Base-by-base conservation (phyloP, 2,888 invertebrate genomes). In the Parasteatoda lunata region DNA sequence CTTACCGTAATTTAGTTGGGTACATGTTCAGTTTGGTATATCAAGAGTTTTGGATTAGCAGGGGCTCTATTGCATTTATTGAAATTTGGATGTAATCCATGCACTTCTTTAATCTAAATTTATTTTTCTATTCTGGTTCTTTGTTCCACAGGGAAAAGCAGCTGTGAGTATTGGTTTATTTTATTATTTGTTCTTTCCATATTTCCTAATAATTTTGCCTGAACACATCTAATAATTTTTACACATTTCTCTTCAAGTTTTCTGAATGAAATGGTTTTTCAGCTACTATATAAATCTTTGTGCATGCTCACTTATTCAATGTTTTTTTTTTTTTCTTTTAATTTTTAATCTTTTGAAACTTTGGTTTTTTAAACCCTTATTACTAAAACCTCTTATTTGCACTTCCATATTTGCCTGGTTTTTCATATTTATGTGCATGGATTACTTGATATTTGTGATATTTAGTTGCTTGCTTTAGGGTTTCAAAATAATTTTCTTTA, bases 71-170 rank as follows among this genome's bases (percentile, higher is more conserved):
- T 30, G 30, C 30, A 30, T 30, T 30, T 30, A 30, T 30, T 30
- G 30, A 1, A 30, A 30, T 30, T 30, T 7, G 59, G n/a, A 30
- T 78, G 82, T 82, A 82, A 70, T 73, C 82, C 87, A 87, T 87
- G 87, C 87, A 82, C 82, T 82, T 69, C 5, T 71, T 66, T n/a
- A 76, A 68, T 77, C 77, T 81, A 86, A 30, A 81, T 86, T 8
- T 15, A 3, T 80, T 65, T 89, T 81, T 82, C 51, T 76, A 70
- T 70, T 65, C 59, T 73, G 65, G 49, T 66, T 81, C 69, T 77
- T 47, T 79, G 80, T 79, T 73, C 64, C 72, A 82, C 73, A 89
- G 89, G 89, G 89, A 68, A 86, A 88, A 81, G 89, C 89, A 71
- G 85, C 83, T 81, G 89, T 89, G 87, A 89, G 89, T 89, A 89